Percentiles rank a stretch among this genome's conserved stretches.
These are phyloP conservation scores for Ammodytes dubius DNA, from an alignment of 2,113 vertebrate species.

Conservation along the genomic window DNA sequence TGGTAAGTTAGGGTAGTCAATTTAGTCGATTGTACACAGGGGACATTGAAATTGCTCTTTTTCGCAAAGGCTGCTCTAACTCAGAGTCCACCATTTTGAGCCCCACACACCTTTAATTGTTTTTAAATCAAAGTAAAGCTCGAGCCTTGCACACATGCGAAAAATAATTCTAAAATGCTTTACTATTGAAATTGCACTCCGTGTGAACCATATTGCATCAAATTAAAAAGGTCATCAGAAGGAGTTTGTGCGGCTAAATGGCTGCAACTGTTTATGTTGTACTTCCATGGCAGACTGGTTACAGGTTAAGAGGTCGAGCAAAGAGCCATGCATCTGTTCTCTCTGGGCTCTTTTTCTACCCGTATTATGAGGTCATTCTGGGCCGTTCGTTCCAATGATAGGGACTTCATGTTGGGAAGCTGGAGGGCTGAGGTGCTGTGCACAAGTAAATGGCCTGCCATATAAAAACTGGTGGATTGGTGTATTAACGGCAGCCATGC, in stretches of 20 bases:
- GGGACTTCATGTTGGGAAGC: constrained; percentile 4
- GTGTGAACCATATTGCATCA: neutral
- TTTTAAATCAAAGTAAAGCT: constrained; percentile 40
- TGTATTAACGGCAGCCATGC: neutral
- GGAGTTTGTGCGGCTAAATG: too few species aligned
- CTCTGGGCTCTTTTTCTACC: neutral
- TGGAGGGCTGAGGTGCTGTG: constrained; percentile 13
- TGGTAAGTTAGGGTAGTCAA: neutral
- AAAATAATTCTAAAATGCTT: neutral
- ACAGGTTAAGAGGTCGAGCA: constrained; percentile 7
- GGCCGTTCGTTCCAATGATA: neutral
- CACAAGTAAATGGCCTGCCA: neutral
- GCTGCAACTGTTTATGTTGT: too few species aligned
- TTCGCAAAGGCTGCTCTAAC: constrained; percentile 18
- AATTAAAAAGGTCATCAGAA: neutral
- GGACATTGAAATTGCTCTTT: too few species aligned
- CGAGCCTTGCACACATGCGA: constrained; percentile 4
- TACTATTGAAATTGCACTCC: constrained; percentile 23
- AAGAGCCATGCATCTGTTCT: neutral
- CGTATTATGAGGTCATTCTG: neutral
- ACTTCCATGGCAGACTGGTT: constrained; percentile 1
- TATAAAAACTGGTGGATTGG: constrained; percentile 18
- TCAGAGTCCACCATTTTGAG: constrained; percentile 37
- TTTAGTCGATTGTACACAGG: too few species aligned
- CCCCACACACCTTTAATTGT: constrained; percentile 48